Conservation (phyloP, 2,888 invertebrate species). For the Metacarcinus magister region DNA sequence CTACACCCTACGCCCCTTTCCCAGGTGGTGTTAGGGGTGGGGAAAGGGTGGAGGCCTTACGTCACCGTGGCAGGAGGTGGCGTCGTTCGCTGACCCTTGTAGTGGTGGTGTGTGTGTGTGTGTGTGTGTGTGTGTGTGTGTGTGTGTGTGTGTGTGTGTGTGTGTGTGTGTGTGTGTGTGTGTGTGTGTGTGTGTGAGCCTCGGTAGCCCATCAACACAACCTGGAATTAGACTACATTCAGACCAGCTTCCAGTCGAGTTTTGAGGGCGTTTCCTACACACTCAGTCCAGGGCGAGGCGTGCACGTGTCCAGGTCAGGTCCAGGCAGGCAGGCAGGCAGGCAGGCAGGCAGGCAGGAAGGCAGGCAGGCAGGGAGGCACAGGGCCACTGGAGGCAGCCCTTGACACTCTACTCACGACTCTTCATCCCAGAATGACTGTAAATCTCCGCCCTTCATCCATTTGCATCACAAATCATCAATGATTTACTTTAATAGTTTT, state of each 20-base stretch:
- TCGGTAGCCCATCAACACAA: conserved; percentile 19
- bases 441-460: conserved; percentile 55
- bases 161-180: no score
- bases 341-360: neutral
- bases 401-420: neutral
- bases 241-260: conserved; percentile 6
- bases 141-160: no score
- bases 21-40: neutral
- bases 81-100: conserved; percentile 46
- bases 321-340: neutral
- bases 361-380: neutral
- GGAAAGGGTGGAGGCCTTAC: neutral
- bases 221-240: conserved; percentile 55
- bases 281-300: neutral
- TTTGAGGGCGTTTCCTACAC: neutral
- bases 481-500: conserved; percentile 69
- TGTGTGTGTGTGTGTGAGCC: neutral
- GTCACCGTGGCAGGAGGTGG: neutral
- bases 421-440: conserved; percentile 20
- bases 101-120: neutral
- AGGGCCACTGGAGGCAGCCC: neutral
- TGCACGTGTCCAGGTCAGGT: neutral
- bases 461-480: conserved; percentile 56
- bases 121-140: no score
- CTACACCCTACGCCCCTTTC: neutral